phyloP scores from a whole-genome alignment of 2,888 invertebrate genomes.

The Phortica magna region DNA sequence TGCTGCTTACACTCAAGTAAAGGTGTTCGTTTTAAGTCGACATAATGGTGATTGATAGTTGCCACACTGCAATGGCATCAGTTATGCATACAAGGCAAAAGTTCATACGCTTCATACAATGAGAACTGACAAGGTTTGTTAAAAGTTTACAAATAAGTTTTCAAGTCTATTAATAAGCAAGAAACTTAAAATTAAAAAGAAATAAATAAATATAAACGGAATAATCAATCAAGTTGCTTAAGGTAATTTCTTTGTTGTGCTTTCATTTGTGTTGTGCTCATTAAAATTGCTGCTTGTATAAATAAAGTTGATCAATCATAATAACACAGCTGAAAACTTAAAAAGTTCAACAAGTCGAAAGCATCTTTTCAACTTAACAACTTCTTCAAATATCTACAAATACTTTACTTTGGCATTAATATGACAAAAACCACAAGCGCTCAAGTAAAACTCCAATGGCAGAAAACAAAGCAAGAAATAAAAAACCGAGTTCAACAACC shows the following conservation, averaged over 20 bases:
- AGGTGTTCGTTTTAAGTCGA: conserved; percentile 1
- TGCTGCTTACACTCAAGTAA: neutral
- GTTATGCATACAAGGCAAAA: too few species aligned
- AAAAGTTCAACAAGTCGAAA: neutral
- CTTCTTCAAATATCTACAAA: neutral
- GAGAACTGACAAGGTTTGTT: too few species aligned
- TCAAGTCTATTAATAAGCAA: too few species aligned
- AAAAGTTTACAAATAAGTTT: too few species aligned
- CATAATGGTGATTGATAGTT: neutral
- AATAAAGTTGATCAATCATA: too few species aligned
- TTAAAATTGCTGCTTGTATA: too few species aligned
- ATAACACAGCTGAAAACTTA: neutral
- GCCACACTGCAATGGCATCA: neutral
- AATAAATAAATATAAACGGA: too few species aligned
- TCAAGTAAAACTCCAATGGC: conserved; percentile 9
- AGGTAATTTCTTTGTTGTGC: too few species aligned
- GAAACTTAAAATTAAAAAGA: too few species aligned
- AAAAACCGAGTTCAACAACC: conserved; percentile 10
- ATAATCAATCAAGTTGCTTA: too few species aligned
- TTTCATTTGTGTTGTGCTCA: too few species aligned
- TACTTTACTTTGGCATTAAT: neutral
- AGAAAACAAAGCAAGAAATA: neutral
- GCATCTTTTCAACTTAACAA: neutral
- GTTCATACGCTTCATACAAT: too few species aligned
- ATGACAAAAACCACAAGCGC: conserved; percentile 9